Conservation (phyloP, 1,140 invertebrate species). For the Steinernema khuongi region DNA sequence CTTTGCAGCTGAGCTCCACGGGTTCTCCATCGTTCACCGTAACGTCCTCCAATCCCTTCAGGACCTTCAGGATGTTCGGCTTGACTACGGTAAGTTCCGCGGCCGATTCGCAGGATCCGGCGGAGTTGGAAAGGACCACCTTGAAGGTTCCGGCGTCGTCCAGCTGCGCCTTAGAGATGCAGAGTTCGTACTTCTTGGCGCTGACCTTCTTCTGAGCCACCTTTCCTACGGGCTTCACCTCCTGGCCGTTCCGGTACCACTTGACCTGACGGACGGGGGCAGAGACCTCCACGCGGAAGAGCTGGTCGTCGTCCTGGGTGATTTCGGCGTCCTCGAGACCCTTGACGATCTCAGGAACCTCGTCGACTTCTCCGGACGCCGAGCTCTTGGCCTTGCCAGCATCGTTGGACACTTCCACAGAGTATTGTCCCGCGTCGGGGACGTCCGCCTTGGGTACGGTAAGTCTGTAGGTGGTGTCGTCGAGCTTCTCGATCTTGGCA, state of each 20-base stretch:
- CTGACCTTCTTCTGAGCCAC: conserved; percentile 46
- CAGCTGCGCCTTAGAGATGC: conserved; percentile 44
- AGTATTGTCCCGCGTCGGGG: conserved; percentile 50
- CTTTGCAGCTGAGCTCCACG: conserved; percentile 41
- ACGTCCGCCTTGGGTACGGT: conserved; percentile 52
- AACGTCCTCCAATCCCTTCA: conserved; percentile 50
- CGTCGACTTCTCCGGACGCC: conserved; percentile 56
- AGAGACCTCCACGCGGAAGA: conserved; percentile 64
- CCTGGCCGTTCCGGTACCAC: conserved; percentile 55
- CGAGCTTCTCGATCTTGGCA: conserved; percentile 52
- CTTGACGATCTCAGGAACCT: conserved; percentile 53
- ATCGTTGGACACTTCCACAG: conserved; percentile 49
- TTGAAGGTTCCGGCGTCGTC: conserved; percentile 56
- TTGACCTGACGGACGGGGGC: conserved; percentile 50
- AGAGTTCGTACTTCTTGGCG: conserved; percentile 57
- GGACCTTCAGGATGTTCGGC: conserved; percentile 48
- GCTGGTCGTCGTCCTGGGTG: conserved; percentile 72
- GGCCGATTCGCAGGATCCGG: conserved; percentile 51
- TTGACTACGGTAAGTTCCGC: conserved; percentile 48
- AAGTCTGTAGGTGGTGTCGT: conserved; percentile 52
- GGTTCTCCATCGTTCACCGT: conserved; percentile 53
- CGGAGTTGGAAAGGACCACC: conserved; percentile 51
- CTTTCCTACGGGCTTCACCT: conserved; percentile 47
- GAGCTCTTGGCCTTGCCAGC: conserved; percentile 45
- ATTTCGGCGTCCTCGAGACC: conserved; percentile 59